These are phyloP conservation scores for Pasiphila rectangulata DNA, from an alignment of 2,888 invertebrate genomes.

Conservation along the genomic window DNA sequence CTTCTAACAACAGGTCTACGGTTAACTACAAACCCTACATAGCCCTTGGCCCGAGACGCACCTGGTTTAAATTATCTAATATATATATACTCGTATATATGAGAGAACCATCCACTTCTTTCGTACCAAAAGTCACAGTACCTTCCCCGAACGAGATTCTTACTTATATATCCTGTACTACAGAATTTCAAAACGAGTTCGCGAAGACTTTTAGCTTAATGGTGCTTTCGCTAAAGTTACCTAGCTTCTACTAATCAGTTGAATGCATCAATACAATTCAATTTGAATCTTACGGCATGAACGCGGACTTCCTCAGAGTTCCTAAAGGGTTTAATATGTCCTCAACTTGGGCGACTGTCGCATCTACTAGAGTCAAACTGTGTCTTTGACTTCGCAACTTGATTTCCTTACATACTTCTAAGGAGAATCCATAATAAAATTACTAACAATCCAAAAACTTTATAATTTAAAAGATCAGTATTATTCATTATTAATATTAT, in stretches of 20 bases:
- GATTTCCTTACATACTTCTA: constrained; percentile 1
- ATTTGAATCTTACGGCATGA: constrained; percentile 28
- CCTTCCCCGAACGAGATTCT: no score
- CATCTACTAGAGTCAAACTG: constrained; percentile 48
- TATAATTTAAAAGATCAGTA: no score
- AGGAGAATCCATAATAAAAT: no score
- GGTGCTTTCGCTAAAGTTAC: not conserved
- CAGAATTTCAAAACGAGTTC: not conserved
- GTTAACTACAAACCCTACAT: not conserved
- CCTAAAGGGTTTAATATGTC: constrained; percentile 69
- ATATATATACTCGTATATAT: no score
- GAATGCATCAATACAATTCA: constrained; percentile 13
- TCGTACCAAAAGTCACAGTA: no score
- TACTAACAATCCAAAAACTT: no score
- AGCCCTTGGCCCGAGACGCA: no score
- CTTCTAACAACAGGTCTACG: not conserved
- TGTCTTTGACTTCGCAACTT: constrained; percentile 17
- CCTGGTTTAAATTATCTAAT: no score
- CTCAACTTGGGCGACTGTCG: constrained; percentile 68
- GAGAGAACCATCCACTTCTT: no score
- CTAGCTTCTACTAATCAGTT: not conserved
- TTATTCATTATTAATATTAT: no score
- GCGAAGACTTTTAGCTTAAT: not conserved
- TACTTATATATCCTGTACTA: not conserved
- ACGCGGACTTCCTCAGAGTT: constrained; percentile 40